Evolutionary conservation across 2,888 invertebrate species (phyloP), one percentile per base, ranked within the genome.

Genomic region (Aromia moschata): DNA sequence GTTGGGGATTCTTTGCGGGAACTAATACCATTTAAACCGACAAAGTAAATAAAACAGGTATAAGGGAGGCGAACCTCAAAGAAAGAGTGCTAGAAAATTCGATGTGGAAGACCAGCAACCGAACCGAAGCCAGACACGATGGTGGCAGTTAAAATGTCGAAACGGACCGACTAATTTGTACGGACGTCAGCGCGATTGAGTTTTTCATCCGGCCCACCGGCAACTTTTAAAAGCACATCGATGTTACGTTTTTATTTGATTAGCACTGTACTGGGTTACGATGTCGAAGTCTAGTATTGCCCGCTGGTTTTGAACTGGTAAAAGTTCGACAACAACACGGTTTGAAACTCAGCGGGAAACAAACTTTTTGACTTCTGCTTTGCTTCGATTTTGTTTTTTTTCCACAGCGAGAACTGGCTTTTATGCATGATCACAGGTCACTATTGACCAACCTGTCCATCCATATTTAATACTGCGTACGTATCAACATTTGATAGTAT

Each of bases 151-250:
- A 17, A 40, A 41, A 17, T 31, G 40, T 41, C 18, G 47, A 25
- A 20, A 25, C 49, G 44, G 45, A 5, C 2, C 18, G 49, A 56
- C 56, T 56, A 56, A 56, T 56, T 56, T 56, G 56, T 56, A 40
- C 47, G 31, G 41, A 49, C 56, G 56, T 56, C 56, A 56, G 56
- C 49, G 16, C 16, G 49, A 41, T 41, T 40, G 38, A 11, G 49
- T 57, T 43, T 57, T 52, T 57, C 52, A 43, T 36, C 57, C 16
- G 15, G 43, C n/a, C 9, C 14, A 43, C 36, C 37, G 31, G 14
- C 52, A 57, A 57, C 47, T 57, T 57, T 57, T 57, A 57, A 57
- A 57, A 57, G 57, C 57, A 40, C 52, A 57, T 57, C 33, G 52
- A 57, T 57, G 57, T 52, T 52, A 57, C 52, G 36, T 57, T 51